phyloP scores from a whole-genome alignment of 2,888 invertebrate genomes.

The Apeira syringaria region DNA sequence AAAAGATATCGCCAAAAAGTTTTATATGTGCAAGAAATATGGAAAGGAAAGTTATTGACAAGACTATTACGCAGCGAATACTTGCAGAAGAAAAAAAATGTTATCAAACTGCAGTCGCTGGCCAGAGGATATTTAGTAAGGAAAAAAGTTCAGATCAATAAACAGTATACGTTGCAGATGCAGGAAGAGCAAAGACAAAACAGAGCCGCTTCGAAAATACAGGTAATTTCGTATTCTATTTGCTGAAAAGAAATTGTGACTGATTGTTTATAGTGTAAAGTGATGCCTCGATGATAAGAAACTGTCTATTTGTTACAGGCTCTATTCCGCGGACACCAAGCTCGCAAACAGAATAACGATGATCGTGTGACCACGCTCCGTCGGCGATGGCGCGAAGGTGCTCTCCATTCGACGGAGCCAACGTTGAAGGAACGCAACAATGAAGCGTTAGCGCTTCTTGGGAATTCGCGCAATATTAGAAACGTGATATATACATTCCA shows the following conservation, averaged over 20 bases:
- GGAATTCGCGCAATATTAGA: slow-evolving; percentile 59
- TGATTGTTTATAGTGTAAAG: too few relatives aligned
- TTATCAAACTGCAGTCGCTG: slow-evolving; percentile 67
- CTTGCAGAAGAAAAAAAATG: slow-evolving; percentile 50
- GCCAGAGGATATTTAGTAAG: slow-evolving; percentile 78
- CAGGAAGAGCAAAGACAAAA: slow-evolving; percentile 62
- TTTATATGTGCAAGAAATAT: slow-evolving; percentile 61
- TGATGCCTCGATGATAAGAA: too few relatives aligned
- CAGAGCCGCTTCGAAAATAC: slow-evolving; percentile 85
- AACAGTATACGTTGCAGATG: slow-evolving; percentile 64
- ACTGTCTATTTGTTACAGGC: too few relatives aligned
- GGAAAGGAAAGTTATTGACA: slow-evolving; percentile 65
- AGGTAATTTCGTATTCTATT: slow-evolving; percentile 58
- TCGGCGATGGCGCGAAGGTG: slow-evolving; percentile 67
- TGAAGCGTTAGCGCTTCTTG: slow-evolving; percentile 67
- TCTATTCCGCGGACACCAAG: slow-evolving; percentile 79
- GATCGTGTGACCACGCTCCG: slow-evolving; percentile 52
- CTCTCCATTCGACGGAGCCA: slow-evolving; percentile 57
- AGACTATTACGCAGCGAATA: slow-evolving; percentile 59
- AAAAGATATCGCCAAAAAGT: slow-evolving; percentile 47
- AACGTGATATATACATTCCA: slow-evolving; percentile 67
- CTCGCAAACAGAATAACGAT: slow-evolving; percentile 45
- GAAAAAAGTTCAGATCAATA: slow-evolving; percentile 65
- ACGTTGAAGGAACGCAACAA: slow-evolving; percentile 65
- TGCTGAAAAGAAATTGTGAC: too few relatives aligned